phyloP scores from a whole-genome alignment of 2,888 invertebrate species.

The Lacanobia oleracea region DNA sequence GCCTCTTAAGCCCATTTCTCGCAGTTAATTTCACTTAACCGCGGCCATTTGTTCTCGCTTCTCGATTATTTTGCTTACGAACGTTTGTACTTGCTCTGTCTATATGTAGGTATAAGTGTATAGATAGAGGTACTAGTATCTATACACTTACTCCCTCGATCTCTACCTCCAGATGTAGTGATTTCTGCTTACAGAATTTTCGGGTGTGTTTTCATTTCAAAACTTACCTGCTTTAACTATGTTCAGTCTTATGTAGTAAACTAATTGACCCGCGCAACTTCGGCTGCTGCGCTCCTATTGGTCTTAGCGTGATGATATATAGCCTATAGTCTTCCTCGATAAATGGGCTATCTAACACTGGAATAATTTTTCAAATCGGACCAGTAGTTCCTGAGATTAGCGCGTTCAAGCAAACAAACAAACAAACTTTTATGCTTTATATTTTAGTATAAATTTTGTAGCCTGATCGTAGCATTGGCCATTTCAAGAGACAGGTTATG shows the following conservation, averaged over 20 bases:
- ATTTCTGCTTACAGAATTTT: neutral
- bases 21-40: slow-evolving; percentile 83
- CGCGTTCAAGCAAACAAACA: too few species aligned
- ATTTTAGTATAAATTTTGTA: too few species aligned
- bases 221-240: neutral
- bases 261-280: too few species aligned
- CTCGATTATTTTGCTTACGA: slow-evolving; percentile 70
- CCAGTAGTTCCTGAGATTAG: too few species aligned
- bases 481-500: neutral
- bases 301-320: too few species aligned
- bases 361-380: too few species aligned
- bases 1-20: slow-evolving; percentile 73
- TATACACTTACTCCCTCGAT: neutral
- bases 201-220: neutral
- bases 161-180: neutral
- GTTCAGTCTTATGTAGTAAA: neutral
- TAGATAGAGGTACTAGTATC: neutral
- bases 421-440: too few species aligned
- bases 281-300: too few species aligned
- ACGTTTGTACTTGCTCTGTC: slow-evolving; percentile 43
- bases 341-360: too few species aligned
- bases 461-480: neutral
- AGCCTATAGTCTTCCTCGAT: too few species aligned
- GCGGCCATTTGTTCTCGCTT: slow-evolving; percentile 74
- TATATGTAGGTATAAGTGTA: neutral